These are phyloP conservation scores for Griposia aprilina DNA, from an alignment of 2,888 invertebrate species.

Conservation along the genomic window DNA sequence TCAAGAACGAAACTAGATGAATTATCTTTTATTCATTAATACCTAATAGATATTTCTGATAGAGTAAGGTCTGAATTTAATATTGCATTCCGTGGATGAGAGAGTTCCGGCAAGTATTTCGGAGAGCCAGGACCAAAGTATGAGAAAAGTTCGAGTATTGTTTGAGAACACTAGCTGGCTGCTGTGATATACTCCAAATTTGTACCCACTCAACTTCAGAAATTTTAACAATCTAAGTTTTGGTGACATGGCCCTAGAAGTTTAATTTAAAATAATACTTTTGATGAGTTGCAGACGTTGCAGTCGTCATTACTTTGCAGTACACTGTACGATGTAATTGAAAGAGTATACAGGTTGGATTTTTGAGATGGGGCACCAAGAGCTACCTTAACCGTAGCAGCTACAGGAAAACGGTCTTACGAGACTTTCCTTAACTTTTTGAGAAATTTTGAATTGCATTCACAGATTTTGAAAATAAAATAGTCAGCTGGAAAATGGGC, in stretches of 20 bases:
- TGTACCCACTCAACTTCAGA: background rate
- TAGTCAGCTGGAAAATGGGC: too few species aligned
- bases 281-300: slow-evolving; percentile 4
- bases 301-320: slow-evolving; percentile 7
- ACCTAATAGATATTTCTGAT: background rate
- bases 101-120: slow-evolving; percentile 7
- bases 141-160: slow-evolving; percentile 10
- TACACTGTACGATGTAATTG: background rate
- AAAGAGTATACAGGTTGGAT: too few species aligned
- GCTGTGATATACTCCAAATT: slow-evolving; percentile 7
- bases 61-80: slow-evolving; percentile 1
- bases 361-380: too few species aligned
- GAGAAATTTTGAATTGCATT: too few species aligned
- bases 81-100: background rate
- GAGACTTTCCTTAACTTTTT: too few species aligned
- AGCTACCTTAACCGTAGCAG: too few species aligned
- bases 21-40: background rate
- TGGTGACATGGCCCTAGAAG: background rate
- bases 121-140: background rate
- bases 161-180: slow-evolving; percentile 24
- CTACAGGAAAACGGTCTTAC: too few species aligned
- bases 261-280: slow-evolving; percentile 17
- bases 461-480: too few species aligned
- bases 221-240: slow-evolving; percentile 23
- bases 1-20: background rate